phyloP scores from a whole-genome alignment of 2,888 invertebrate genomes.

The Hypercompe scribonia region DNA sequence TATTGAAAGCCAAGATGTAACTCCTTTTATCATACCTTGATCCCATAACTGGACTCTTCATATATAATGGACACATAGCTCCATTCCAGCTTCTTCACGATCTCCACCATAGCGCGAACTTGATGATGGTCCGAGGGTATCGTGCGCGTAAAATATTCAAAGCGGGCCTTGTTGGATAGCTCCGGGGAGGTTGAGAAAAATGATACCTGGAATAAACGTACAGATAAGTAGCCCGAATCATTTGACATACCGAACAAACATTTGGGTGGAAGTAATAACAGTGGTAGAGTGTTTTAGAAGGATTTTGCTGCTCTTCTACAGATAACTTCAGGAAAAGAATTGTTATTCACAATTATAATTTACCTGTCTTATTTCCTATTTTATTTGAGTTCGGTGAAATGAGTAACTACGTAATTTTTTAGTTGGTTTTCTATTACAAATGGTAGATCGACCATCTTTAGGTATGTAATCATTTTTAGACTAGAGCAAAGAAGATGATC shows the following conservation, averaged over 20 bases:
- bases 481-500: too few relatives aligned
- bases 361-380: too few relatives aligned
- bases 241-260: neutral
- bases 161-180: conserved; percentile 96
- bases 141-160: conserved; percentile 97
- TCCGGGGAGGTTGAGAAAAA: conserved; percentile 98
- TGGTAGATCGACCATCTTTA: too few relatives aligned
- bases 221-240: neutral
- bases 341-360: too few relatives aligned
- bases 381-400: too few relatives aligned
- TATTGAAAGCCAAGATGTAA: neutral
- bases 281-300: too few relatives aligned
- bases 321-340: too few relatives aligned
- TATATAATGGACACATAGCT: conserved; percentile 98
- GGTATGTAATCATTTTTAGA: too few relatives aligned
- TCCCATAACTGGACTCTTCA: conserved; percentile 98
- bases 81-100: conserved; percentile 95
- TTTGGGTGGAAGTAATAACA: neutral
- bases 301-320: too few relatives aligned
- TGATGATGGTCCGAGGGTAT: conserved; percentile 98
- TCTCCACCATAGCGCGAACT: conserved; percentile 97
- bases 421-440: too few relatives aligned
- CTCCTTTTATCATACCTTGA: conserved; percentile 88
- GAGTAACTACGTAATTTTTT: too few relatives aligned
- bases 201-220: conserved; percentile 89